Conservation (phyloP, 2,888 invertebrate species). For the Leptura quadrifasciata region DNA sequence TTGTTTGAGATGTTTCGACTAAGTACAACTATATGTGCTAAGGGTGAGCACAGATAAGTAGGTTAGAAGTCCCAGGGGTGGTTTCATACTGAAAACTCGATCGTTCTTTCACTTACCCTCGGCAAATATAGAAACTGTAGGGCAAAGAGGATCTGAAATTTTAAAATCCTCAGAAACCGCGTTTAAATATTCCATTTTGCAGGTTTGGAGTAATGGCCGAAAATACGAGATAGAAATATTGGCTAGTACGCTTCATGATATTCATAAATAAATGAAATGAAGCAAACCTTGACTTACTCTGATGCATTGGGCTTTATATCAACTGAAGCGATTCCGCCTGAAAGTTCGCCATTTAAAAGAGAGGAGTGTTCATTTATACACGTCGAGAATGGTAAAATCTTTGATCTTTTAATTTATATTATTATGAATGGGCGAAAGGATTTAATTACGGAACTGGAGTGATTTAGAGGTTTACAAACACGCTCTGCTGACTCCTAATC, state of each 20-base stretch:
- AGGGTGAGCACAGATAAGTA: constrained; percentile 63
- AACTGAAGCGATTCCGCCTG: constrained; percentile 49
- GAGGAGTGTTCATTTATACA: constrained; percentile 50
- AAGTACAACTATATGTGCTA: constrained; percentile 44
- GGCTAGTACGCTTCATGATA: constrained; percentile 60
- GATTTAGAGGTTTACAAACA: constrained; percentile 55
- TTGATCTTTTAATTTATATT: constrained; percentile 64
- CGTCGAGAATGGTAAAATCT: constrained; percentile 57
- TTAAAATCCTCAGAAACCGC: constrained; percentile 64
- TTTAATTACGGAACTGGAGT: constrained; percentile 56
- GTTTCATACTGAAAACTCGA: constrained; percentile 61
- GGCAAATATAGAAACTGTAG: constrained; percentile 65
- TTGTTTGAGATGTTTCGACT: constrained; percentile 12
- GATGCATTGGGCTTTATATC: constrained; percentile 56
- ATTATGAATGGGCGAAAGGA: constrained; percentile 60
- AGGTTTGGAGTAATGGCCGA: constrained; percentile 57
- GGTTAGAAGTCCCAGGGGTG: constrained; percentile 63
- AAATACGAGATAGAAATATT: constrained; percentile 58
- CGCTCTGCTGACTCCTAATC: constrained; percentile 52
- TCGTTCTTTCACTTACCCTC: constrained; percentile 66
- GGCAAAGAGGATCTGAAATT: constrained; percentile 65
- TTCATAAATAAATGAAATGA: constrained; percentile 65
- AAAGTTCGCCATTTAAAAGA: constrained; percentile 49
- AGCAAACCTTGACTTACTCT: constrained; percentile 39
- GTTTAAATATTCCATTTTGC: constrained; percentile 67